phyloP scores from a whole-genome alignment of 2,113 vertebrate genomes.

The Cephalopholis sonnerati region DNA sequence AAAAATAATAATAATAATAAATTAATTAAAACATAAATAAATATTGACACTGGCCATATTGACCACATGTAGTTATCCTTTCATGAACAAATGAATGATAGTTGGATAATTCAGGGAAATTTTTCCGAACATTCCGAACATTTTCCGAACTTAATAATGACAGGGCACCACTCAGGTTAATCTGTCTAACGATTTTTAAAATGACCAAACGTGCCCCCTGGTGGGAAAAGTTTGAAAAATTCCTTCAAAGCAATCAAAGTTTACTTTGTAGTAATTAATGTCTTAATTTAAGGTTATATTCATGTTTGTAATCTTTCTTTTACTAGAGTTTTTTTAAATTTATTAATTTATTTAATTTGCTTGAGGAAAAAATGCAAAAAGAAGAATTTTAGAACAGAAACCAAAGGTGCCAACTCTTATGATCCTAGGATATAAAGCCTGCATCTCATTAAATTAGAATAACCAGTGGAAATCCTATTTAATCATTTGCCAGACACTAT shows the following conservation, averaged over 20 bases:
- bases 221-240: conserved; percentile 23
- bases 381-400: neutral
- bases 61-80: neutral
- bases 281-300: conserved; percentile 16
- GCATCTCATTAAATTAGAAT: neutral
- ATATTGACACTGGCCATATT: neutral
- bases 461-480: neutral
- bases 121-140: too few species aligned
- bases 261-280: neutral
- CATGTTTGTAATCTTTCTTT: neutral
- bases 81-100: neutral
- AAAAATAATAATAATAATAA: too few species aligned
- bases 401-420: neutral
- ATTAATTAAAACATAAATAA: too few species aligned
- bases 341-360: too few species aligned
- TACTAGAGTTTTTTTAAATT: neutral
- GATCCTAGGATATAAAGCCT: neutral
- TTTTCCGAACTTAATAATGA: neutral
- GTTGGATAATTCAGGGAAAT: neutral
- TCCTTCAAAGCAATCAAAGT: neutral
- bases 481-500: neutral
- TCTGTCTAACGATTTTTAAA: neutral
- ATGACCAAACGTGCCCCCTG: conserved; percentile 41
- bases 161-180: neutral
- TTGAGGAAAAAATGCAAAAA: neutral